Base-by-base conservation (phyloP, 2,888 invertebrate genomes). In the Hipparchia sbordonii region DNA sequence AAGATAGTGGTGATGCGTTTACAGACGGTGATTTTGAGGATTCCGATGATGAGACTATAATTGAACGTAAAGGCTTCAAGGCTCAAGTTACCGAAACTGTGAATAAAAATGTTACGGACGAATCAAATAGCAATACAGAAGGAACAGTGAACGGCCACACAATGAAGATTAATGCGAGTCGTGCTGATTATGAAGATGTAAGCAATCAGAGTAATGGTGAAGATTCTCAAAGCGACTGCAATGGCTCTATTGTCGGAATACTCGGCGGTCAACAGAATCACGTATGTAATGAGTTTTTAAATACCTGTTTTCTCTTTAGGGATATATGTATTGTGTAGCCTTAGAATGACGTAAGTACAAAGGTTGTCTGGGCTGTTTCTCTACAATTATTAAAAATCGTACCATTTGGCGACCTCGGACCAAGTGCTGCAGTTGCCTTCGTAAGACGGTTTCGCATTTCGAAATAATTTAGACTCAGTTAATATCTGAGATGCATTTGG, bases 201-300 rank as follows among this genome's bases (percentile, higher is more conserved):
- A 78, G 72, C 68, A 72, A 72, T 57, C 68, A 72, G 10, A 77
- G 72, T 6, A 79, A 79, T 70, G 73, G 75, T 39, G 76, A 76
- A 46, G 91, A 91, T 78, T 89, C 90, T n/a, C 89, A 91, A 73
- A 86, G 89, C 61, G 91, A 91, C 57, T 90, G 90, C 76, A 92
- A 88, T 78, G 89, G 91, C 67, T 93, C 92, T 69, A 94, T 95
- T 77, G 92, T 95, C 67, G 94, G 94, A 72, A 94, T 94, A 80
- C 88, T 95, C 56, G 94, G 94, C 72, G 93, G 91, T 77, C 94
- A 93, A 80, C 93, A 94, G 71, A 91, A 89, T 81, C 89, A 94
- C 87, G 95, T 95, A 93, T 76, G 94, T 92, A 87, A 78, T 68
- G 13, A 62, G 71, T 68, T 72, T 39, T 39, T 63, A 59, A 71